These are phyloP conservation scores for Knipowitschia caucasica DNA, from an alignment of 2,797 vertebrate species.

Conservation along the genomic window DNA sequence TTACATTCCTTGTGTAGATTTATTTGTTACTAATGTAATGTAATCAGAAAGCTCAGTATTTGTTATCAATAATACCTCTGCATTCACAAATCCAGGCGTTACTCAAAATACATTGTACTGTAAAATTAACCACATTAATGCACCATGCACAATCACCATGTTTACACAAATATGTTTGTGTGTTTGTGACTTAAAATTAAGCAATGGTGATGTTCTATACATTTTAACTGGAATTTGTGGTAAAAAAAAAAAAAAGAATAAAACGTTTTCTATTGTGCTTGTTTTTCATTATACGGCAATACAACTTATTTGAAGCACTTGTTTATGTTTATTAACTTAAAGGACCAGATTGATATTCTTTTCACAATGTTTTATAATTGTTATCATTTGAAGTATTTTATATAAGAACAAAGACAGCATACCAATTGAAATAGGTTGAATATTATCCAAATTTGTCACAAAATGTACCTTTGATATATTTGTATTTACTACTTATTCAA, in stretches of 20 bases:
- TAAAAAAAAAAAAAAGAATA: slow-evolving; percentile 9
- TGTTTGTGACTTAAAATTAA: slow-evolving; percentile 39
- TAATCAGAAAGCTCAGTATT: slow-evolving; percentile 47
- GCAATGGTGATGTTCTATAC: slow-evolving; percentile 29
- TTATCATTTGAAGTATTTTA: slow-evolving; percentile 14
- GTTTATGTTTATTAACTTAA: too few relatives aligned
- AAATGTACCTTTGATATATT: too few relatives aligned
- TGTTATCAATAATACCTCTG: slow-evolving; percentile 37
- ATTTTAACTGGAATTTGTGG: slow-evolving; percentile 41
- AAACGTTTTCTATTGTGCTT: slow-evolving; percentile 49
- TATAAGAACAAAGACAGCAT: too few relatives aligned
- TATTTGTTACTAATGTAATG: slow-evolving; percentile 27
- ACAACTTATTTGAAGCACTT: background rate
- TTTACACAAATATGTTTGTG: slow-evolving; percentile 33
- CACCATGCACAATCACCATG: slow-evolving; percentile 31
- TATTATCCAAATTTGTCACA: too few relatives aligned
- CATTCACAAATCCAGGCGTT: slow-evolving; percentile 27
- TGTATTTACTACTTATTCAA: too few relatives aligned
- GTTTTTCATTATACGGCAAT: background rate
- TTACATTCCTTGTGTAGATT: slow-evolving; percentile 26
- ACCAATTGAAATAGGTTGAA: too few relatives aligned
- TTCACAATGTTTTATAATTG: slow-evolving; percentile 30
- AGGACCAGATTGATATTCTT: too few relatives aligned
- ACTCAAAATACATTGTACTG: slow-evolving; percentile 26
- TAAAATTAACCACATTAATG: slow-evolving; percentile 19